Evolutionary conservation across 2,888 invertebrate genomes (phyloP).

Genomic region (Fissipunctia ypsillon): DNA sequence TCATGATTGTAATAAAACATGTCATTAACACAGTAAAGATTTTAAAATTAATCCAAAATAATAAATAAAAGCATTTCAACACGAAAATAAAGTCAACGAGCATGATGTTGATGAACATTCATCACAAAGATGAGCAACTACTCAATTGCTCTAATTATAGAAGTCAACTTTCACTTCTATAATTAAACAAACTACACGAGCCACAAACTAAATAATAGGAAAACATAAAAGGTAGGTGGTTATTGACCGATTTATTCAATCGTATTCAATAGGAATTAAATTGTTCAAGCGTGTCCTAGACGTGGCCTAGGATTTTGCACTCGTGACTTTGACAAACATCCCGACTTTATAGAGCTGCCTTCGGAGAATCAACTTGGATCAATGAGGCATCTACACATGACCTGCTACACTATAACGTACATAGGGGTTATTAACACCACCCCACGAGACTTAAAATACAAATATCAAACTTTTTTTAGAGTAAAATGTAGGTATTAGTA

Average conservation of each 20-base stretch:
- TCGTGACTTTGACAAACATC: slow-evolving; percentile 75
- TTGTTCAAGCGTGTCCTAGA: slow-evolving; percentile 66
- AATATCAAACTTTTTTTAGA: slow-evolving; percentile 4
- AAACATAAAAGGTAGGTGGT: slow-evolving; percentile 70
- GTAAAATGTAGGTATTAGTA: neutral
- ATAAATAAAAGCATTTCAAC: neutral
- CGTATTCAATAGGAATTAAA: slow-evolving; percentile 68
- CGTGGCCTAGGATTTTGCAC: slow-evolving; percentile 71
- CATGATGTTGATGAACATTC: neutral
- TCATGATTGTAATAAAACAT: slow-evolving; percentile 1
- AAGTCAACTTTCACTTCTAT: slow-evolving; percentile 11
- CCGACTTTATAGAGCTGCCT: slow-evolving; percentile 62
- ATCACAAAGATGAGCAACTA: slow-evolving; percentile 29
- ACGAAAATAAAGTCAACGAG: neutral
- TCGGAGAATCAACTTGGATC: slow-evolving; percentile 34
- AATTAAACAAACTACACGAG: slow-evolving; percentile 37
- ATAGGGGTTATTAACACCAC: slow-evolving; percentile 23
- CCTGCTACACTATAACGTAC: slow-evolving; percentile 21
- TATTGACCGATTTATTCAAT: slow-evolving; percentile 73
- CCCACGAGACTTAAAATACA: slow-evolving; percentile 13
- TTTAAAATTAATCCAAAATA: neutral
- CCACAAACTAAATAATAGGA: slow-evolving; percentile 68
- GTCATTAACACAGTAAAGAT: neutral
- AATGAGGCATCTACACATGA: slow-evolving; percentile 22
- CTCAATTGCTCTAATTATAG: no score